Percentiles rank a stretch among this genome's conserved stretches.
These are phyloP conservation scores for Malthinus seriepunctatus DNA, from an alignment of 2,888 invertebrate genomes.

Conservation along the genomic window DNA sequence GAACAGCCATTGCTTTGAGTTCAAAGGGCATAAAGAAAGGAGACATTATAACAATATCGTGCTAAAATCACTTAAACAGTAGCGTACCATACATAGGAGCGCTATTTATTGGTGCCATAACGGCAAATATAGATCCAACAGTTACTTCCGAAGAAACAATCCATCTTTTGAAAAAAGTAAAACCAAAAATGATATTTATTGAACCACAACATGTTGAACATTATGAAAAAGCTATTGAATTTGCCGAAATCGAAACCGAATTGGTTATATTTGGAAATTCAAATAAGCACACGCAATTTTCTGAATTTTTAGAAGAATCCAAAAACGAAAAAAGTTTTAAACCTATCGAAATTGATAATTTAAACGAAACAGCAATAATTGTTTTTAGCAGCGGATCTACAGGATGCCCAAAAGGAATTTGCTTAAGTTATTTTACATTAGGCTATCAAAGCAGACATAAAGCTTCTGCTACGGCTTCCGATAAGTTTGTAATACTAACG, in stretches of 20 bases:
- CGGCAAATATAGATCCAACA: slow-evolving; percentile 40
- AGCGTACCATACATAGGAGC: slow-evolving; percentile 56
- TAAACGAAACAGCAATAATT: slow-evolving; percentile 29
- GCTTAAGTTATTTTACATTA: too few species aligned
- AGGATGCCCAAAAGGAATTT: slow-evolving; percentile 36
- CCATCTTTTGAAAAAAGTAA: slow-evolving; percentile 35
- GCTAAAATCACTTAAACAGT: slow-evolving; percentile 53
- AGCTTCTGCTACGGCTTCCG: too few species aligned
- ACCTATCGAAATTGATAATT: slow-evolving; percentile 18
- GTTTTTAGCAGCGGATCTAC: too few species aligned
- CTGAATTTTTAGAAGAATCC: slow-evolving; percentile 37
- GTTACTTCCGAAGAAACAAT: slow-evolving; percentile 34
- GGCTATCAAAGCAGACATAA: too few species aligned
- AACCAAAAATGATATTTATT: slow-evolving; percentile 7
- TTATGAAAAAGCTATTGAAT: too few species aligned
- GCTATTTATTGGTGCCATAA: slow-evolving; percentile 52
- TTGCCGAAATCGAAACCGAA: too few species aligned
- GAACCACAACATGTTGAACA: slow-evolving; percentile 4
- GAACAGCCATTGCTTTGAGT: slow-evolving; percentile 24
- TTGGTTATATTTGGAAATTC: too few species aligned
- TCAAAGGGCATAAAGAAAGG: slow-evolving; percentile 48
- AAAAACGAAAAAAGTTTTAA: slow-evolving; percentile 28
- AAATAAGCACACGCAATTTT: too few species aligned
- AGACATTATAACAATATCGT: slow-evolving; percentile 56
- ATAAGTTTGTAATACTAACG: not conserved